Base-by-base conservation (phyloP, 2,888 invertebrate species). In the Gastrophysa polygoni region DNA sequence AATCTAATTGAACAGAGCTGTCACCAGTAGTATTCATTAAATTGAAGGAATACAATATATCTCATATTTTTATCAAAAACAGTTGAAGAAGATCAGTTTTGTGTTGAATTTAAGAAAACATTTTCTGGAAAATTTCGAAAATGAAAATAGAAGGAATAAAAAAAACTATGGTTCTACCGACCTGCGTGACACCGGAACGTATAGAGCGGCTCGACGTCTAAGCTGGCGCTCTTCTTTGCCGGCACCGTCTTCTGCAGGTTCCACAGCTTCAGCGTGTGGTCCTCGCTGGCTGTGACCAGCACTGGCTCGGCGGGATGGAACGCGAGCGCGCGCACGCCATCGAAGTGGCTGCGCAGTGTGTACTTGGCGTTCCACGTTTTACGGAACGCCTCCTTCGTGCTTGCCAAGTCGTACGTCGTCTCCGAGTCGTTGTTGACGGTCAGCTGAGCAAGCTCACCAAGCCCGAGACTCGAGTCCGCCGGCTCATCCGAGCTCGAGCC, bases 191-290 rank as follows among this genome's bases (percentile, higher is more conserved):
- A 76, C 71, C 81, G 77, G 87, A 99, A 99, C 71, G 99, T 99
- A 83, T 99, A 98, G 63, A 98, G 87, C 56, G 99, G 99, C 84
- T 99, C 99, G 68, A 99, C 96, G 82, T 99, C 99, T 69, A 97
- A 85, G 57, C 96, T 96, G 71, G 95, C 93, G 17, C 95, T 93
- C 88, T 97, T 97, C 86, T 98, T 98, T 64, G 96, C 95, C 72
- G 96, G 96, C 73, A 96, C 95, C 57, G 97, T 97, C 85, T 97
- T 97, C 82, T 97, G 97, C 72, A 99, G 86, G 86, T 99, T 99
- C 99, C 99, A 99, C 79, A 99, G 85, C 84, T 99, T 99, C 46
- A 99, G 86, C 52, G 98, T 98, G 82, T 98, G 96, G 85, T 99
- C 99, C 82, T 99, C 99, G 61, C 96, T 96, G 38, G 97, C 98